Evolutionary conservation across 2,113 vertebrate genomes (phyloP), one percentile per base, ranked within the genome.

Genomic region (Paradisaea rubra): DNA sequence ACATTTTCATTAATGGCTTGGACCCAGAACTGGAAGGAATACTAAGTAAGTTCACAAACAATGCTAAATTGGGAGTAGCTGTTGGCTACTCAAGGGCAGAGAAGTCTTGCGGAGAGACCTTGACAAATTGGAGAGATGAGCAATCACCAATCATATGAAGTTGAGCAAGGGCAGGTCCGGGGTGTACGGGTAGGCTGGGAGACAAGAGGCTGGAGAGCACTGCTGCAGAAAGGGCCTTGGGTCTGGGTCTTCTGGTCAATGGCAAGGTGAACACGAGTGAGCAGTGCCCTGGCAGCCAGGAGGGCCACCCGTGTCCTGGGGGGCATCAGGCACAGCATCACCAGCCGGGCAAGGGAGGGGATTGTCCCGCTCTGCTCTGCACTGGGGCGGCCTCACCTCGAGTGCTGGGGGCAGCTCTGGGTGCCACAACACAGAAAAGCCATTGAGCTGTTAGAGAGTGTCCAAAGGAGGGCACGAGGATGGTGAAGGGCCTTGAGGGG

Each of bases 261-360:
- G 45, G 1, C 4, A 52, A 10, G 12, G 0, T 60, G 15, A 50
- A 20, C 0, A 15, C 6, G 5, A 42, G 11, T 0, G 6, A 28
- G 23, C 65, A 59, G 30, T 69, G 18, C 53, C 65, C 30, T 49
- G 64, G 22, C 35, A 69, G 53, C 23, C 18, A 50, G 44, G 23
- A 59, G 64, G 5, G 13, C 17, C 63, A 21, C 6, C 10, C 1
- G 0, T 57, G 64, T 39, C 52, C 52, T 47, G 52, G 22, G 20
- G 42, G 0, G 2, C n/a, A 39, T 57, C 64, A 81, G 74, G 42
- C 13, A 0, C 52, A 57, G n/a, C 64, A 17, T 81, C 6, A 4
- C 52, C 52, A 68, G 64, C 42, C 3, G 0, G 64, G n/a, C 64
- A 33, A 39, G 52, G n/a, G 20, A 49, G 52, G 28, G n/a, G 52